Percentiles rank a stretch among this genome's conserved stretches.
Conservation (phyloP, 2,888 invertebrate genomes). For the Drosophila kambysellisi region DNA sequence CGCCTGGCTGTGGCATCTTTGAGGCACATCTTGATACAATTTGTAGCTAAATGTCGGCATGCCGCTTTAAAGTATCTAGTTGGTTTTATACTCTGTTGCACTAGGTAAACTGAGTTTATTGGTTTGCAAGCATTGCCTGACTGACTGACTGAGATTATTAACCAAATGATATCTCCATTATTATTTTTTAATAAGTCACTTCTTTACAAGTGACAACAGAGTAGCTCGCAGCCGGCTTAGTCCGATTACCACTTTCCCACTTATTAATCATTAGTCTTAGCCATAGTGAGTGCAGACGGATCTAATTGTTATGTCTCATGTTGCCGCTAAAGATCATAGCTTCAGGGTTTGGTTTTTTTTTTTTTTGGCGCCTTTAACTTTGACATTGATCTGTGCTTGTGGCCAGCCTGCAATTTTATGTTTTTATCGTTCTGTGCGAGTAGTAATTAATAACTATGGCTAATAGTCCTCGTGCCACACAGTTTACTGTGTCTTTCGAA, state of each 20-base stretch:
- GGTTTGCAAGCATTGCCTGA: not conserved
- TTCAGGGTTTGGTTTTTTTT: conserved; percentile 17
- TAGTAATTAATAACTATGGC: conserved; percentile 48
- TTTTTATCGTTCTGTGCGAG: conserved; percentile 56
- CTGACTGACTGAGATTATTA: not conserved
- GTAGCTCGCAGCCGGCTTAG: not conserved
- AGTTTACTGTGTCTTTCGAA: conserved; percentile 41
- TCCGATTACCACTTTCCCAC: not conserved
- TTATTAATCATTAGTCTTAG: conserved; percentile 20
- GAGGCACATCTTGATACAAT: conserved; percentile 69
- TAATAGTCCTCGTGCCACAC: conserved; percentile 38
- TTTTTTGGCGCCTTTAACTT: conserved; percentile 37
- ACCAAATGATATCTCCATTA: not conserved
- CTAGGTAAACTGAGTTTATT: not conserved
- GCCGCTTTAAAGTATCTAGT: conserved; percentile 27
- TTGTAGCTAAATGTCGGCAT: conserved; percentile 53
- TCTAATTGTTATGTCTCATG: conserved; percentile 32
- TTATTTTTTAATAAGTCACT: not conserved
- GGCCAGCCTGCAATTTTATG: conserved; percentile 47
- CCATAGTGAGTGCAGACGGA: conserved; percentile 9
- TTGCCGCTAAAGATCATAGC: conserved; percentile 39
- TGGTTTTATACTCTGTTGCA: not conserved
- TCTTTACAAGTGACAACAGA: not conserved
- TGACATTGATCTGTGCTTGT: conserved; percentile 28
- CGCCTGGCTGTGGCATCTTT: conserved; percentile 28